A percentile compares a stretch with the other conserved stretches of the same genome.
These are phyloP conservation scores for Chelon auratus DNA, from an alignment of 2,797 vertebrate species.

Conservation along the genomic window DNA sequence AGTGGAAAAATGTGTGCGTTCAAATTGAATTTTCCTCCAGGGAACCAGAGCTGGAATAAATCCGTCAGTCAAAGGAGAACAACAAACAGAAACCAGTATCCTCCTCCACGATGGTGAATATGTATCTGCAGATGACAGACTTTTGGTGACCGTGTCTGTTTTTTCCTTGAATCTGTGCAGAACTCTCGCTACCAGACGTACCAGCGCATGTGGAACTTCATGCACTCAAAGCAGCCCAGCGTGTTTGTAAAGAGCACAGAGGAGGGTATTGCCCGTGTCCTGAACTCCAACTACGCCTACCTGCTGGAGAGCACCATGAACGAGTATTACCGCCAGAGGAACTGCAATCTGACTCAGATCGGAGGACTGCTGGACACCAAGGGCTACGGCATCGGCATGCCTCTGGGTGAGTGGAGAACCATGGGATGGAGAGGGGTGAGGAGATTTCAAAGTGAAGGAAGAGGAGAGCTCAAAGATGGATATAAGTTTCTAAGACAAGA, in stretches of 20 bases:
- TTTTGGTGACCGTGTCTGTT: slow-evolving; percentile 26
- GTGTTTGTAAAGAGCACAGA: slow-evolving; percentile 99
- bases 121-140: slow-evolving; percentile 6
- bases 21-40: too few relatives aligned
- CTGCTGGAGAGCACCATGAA: slow-evolving; percentile 99
- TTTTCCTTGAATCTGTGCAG: slow-evolving; percentile 74
- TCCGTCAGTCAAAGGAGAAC: slow-evolving; percentile 26
- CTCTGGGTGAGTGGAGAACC: slow-evolving; percentile 88
- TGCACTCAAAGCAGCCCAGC: slow-evolving; percentile 99
- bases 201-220: slow-evolving; percentile 99
- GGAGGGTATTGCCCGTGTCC: slow-evolving; percentile 96
- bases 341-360: slow-evolving; percentile 99
- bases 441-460: neutral
- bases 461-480: neutral
- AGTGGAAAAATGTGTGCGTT: slow-evolving; percentile 17
- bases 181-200: slow-evolving; percentile 99
- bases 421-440: neutral
- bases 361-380: slow-evolving; percentile 99
- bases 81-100: slow-evolving; percentile 26
- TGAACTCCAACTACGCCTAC: slow-evolving; percentile 99
- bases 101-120: slow-evolving; percentile 1
- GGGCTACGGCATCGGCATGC: slow-evolving; percentile 99
- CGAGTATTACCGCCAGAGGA: slow-evolving; percentile 95
- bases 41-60: slow-evolving; percentile 14
- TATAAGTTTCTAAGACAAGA: neutral